Conservation (phyloP, 2,888 invertebrate species). For the Hirudinaria manillensis region DNA sequence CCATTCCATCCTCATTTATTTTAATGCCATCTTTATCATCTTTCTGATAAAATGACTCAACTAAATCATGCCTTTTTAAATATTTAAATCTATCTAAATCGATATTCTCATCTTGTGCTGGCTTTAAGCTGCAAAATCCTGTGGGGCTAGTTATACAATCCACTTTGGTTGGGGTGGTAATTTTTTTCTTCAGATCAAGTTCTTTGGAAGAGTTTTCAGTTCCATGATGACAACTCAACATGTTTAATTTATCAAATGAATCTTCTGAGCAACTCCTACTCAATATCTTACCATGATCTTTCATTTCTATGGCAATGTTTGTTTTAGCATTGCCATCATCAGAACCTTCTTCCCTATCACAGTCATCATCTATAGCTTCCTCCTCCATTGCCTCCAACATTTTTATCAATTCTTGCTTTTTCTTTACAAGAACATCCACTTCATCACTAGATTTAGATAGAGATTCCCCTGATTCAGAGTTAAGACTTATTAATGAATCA, state of each 20-base stretch:
- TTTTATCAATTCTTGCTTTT: slow-evolving; percentile 49
- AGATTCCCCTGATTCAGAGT: slow-evolving; percentile 23
- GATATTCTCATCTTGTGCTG: too few species aligned
- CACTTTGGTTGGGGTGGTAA: too few species aligned
- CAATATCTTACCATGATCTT: background rate
- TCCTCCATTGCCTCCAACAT: slow-evolving; percentile 50
- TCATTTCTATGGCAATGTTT: background rate
- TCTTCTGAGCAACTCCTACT: background rate
- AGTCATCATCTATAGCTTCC: slow-evolving; percentile 33
- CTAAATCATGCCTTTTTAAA: background rate
- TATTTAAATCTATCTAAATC: background rate
- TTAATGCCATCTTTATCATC: too few species aligned
- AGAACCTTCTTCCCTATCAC: background rate
- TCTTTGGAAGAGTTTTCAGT: too few species aligned
- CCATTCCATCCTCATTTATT: too few species aligned
- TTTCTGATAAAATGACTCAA: background rate
- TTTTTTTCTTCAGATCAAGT: too few species aligned
- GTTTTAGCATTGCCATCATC: background rate
- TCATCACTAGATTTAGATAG: slow-evolving; percentile 32
- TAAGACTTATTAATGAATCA: slow-evolving; percentile 23
- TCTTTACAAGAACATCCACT: slow-evolving; percentile 42
- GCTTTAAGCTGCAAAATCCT: too few species aligned
- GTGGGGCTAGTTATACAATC: too few species aligned
- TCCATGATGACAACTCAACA: too few species aligned
- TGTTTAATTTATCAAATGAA: too few species aligned